phyloP scores from a whole-genome alignment of 2,113 vertebrate genomes.

The Corydoras sp. region DNA sequence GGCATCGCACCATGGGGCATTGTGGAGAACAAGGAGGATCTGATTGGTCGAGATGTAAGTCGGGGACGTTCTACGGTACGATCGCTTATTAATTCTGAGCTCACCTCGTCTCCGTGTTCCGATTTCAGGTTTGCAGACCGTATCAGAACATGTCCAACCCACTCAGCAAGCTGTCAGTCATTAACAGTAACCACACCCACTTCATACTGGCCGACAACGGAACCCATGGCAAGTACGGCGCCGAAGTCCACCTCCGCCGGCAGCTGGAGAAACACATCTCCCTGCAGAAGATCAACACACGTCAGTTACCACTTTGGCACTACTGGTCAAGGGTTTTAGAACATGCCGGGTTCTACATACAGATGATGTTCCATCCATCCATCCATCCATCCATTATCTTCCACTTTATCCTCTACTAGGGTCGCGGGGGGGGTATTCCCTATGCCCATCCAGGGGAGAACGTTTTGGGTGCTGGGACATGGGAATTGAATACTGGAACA shows the following conservation, averaged over 20 bases:
- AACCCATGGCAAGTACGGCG: slow-evolving; percentile 89
- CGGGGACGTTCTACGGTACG: neutral
- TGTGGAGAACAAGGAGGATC: slow-evolving; percentile 93
- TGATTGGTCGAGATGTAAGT: slow-evolving; percentile 91
- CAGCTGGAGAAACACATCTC: slow-evolving; percentile 97
- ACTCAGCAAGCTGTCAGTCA: slow-evolving; percentile 88
- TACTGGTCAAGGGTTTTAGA: neutral
- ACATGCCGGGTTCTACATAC: neutral
- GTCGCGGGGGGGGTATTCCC: no score
- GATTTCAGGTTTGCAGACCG: slow-evolving; percentile 77
- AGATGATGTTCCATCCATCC: no score
- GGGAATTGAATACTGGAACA: no score
- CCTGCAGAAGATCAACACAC: slow-evolving; percentile 96
- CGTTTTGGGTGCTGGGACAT: no score
- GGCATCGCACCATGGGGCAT: slow-evolving; percentile 97
- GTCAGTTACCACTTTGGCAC: slow-evolving; percentile 65
- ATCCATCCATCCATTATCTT: no score
- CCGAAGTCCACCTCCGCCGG: slow-evolving; percentile 86
- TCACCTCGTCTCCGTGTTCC: neutral
- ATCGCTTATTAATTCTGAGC: neutral
- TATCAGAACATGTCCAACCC: slow-evolving; percentile 97
- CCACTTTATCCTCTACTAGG: no score
- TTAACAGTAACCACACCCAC: slow-evolving; percentile 93
- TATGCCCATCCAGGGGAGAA: no score
- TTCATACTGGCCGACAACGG: slow-evolving; percentile 95